Evolutionary conservation across 2,797 vertebrate species (phyloP).

Genomic region (Clarias laeviceps): DNA sequence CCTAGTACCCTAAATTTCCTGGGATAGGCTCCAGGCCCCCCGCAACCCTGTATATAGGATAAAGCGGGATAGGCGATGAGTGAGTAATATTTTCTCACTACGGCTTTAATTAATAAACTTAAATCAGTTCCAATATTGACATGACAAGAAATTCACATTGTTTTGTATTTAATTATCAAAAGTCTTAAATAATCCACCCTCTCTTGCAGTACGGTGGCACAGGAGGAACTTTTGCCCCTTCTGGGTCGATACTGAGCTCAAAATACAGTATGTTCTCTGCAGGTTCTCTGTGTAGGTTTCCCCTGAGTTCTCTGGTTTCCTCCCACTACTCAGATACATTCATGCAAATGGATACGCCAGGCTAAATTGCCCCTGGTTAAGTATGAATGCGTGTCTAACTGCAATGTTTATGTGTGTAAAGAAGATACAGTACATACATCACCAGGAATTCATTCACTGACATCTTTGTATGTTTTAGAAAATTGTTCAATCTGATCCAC

Average conservation of each 20-base stretch:
- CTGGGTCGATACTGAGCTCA: neutral
- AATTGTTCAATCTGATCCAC: neutral
- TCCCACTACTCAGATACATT: neutral
- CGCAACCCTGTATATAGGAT: too few relatives aligned
- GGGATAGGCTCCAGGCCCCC: too few relatives aligned
- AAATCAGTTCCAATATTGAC: neutral
- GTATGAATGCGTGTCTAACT: neutral
- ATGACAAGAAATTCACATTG: neutral
- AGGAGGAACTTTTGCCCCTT: neutral
- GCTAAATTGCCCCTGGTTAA: neutral
- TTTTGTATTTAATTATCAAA: neutral
- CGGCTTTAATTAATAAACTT: neutral
- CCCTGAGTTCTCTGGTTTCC: neutral
- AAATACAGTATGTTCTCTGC: neutral
- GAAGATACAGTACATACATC: neutral
- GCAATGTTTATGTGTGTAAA: neutral
- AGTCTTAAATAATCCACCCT: neutral
- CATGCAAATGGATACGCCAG: neutral
- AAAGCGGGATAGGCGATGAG: too few relatives aligned
- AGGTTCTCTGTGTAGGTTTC: neutral
- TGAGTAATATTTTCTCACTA: neutral
- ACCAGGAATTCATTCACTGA: neutral
- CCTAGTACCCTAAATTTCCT: too few relatives aligned
- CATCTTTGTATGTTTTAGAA: neutral
- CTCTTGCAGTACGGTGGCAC: neutral